phyloP scores from a whole-genome alignment of 2,113 vertebrate species.

The Paramormyrops kingsleyae region DNA sequence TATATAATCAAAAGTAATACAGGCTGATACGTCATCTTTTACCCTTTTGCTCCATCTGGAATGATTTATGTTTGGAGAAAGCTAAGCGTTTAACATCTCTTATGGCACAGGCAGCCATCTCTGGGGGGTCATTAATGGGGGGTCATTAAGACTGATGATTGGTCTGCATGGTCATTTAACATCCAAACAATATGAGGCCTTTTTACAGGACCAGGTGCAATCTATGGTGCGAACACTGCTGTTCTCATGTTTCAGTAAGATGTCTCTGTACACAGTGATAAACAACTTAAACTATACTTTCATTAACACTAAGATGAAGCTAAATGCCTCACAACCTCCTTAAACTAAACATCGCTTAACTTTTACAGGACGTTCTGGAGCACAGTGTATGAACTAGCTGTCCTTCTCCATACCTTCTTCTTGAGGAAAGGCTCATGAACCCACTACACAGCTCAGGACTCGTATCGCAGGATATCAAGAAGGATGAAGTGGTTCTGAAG shows the following conservation, averaged over 20 bases:
- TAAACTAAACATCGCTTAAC: not conserved
- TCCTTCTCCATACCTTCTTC: not conserved
- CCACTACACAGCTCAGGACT: not conserved
- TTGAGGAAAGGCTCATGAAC: not conserved
- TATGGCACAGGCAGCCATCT: not conserved
- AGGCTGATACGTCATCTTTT: not conserved
- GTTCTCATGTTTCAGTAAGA: not conserved
- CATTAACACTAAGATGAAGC: not conserved
- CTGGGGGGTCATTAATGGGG: not conserved
- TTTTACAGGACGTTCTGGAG: not conserved
- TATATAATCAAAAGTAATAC: not conserved
- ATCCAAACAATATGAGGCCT: not conserved
- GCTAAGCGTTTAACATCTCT: not conserved
- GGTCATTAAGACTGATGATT: not conserved
- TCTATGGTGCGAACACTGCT: not conserved
- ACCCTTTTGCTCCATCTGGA: not conserved
- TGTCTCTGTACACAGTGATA: not conserved
- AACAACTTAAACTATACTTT: not conserved
- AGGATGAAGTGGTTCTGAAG: not conserved
- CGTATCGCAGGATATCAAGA: not conserved
- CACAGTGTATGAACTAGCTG: not conserved
- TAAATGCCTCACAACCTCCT: not conserved
- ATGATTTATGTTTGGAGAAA: not conserved
- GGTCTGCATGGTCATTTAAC: not conserved
- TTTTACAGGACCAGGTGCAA: not conserved